Evolutionary conservation across 1,140 invertebrate species (phyloP), one percentile per base, ranked within the genome.

Genomic region (Drosophila athabasca): DNA sequence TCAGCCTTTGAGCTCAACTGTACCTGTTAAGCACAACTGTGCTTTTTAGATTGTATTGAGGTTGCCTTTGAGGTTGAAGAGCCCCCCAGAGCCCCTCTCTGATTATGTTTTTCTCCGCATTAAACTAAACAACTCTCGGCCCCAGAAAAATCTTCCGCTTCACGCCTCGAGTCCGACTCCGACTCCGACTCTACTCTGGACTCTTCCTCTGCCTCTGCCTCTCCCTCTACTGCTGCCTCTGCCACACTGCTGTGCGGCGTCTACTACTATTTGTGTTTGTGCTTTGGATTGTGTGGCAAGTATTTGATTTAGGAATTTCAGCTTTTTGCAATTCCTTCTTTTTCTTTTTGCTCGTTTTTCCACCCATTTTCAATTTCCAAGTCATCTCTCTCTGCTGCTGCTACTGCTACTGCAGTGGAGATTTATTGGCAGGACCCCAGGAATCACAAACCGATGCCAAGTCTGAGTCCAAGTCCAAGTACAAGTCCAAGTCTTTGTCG

Each of bases 291-390:
- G 68, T 57, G 64, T 74, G 57, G 35, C 71, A 79, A 84, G 82
- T 85, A 87, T 85, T 87, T 85, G 82, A 85, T 87, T 81, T 85
- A 71, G 83, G 83, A 85, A 85, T 85, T 85, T 79, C 65, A 83
- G 35, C 35, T 71, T 69, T 58, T 83, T 49, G 75, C 79, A 82
- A 66, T 82, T 72, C 67, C 62, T 75, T 53, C 62, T 52, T 54
- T 79, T 80, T 69, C 15, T 66, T 41, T 44, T 71, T 61, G 39
- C 19, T 53, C 39, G 11, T 54, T 9, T 15, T 26, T 22, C 29
- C 43, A 1, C 11, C 52, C 65, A 43, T 72, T 72, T 76, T 62
- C 71, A 76, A 75, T 76, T 76, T 76, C 43, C 50, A 55, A 53
- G 55, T 75, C 70, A 58, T 74, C 39, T 43, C 24, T 39, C n/a